Conservation (phyloP, 2,888 invertebrate species). For the Lasioglossum morio region DNA sequence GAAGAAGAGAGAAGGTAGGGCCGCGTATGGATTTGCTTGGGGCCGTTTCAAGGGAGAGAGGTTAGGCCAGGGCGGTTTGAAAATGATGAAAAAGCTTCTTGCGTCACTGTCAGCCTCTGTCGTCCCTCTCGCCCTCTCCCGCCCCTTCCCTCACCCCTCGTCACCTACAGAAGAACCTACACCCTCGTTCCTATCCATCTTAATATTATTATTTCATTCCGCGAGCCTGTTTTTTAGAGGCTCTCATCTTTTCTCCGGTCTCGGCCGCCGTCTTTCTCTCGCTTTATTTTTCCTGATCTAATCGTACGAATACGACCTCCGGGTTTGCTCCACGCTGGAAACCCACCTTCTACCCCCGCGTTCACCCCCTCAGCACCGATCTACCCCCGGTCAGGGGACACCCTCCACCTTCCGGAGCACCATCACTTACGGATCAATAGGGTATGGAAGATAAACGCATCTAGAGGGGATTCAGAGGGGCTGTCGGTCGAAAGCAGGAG, state of each 20-base stretch:
- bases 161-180: constrained; percentile 71
- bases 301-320: constrained; percentile 74
- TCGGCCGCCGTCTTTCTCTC: constrained; percentile 48
- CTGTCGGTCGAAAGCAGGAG: constrained; percentile 50
- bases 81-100: constrained; percentile 79
- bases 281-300: constrained; percentile 62
- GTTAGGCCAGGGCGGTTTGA: constrained; percentile 71
- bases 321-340: constrained; percentile 60
- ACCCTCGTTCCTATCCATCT: constrained; percentile 79
- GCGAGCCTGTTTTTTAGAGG: constrained; percentile 77
- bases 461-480: constrained; percentile 66
- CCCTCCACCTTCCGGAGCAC: constrained; percentile 76
- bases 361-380: constrained; percentile 60
- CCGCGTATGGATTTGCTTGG: constrained; percentile 74
- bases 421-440: constrained; percentile 83
- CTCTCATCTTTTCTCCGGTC: constrained; percentile 41
- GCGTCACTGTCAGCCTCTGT: constrained; percentile 77
- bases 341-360: constrained; percentile 60
- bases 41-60: constrained; percentile 70
- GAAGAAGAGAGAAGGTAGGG: constrained; percentile 34
- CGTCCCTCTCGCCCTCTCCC: constrained; percentile 55
- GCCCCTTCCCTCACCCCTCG: constrained; percentile 41
- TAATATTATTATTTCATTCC: constrained; percentile 84
- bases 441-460: constrained; percentile 83
- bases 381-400: constrained; percentile 69